Evolutionary conservation across 2,888 invertebrate genomes (phyloP), one percentile per base, ranked within the genome.

Genomic region (Itoplectis maculator): DNA sequence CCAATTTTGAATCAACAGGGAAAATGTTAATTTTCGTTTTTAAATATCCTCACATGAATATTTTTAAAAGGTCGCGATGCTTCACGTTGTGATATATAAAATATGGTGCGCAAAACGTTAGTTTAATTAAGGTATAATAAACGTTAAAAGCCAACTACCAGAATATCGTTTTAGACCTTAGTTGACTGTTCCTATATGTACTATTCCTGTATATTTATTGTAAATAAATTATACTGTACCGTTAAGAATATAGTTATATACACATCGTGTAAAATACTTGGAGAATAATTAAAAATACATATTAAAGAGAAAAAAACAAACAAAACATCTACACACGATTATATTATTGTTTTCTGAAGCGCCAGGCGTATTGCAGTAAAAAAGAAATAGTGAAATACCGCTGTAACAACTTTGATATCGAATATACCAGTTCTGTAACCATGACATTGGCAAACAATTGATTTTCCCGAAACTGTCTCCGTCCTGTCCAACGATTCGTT

Each of bases 151-250:
- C 76, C 72, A 82, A 82, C 74, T 79, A 75, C 45, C 59, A 66
- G 45, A 80, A 83, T 84, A 78, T 81, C 81, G 83, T 84, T 84
- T 86, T 88, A 87, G 87, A 82, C 84, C 81, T 84, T 90, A 90
- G 89, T 87, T 90, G 86, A 90, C 87, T 89, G 91, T 92, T 92
- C 90, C 90, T 92, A 88, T 87, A 85, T 89, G 86, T 88, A 85
- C 87, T 86, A 86, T 84, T 79, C 77, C 74, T 91, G 91, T 92
- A 92, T 89, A 92, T 91, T 90, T 88, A 83, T 86, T 92, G 92
- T 92, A 92, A 89, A 92, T 92, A 92, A 81, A 81, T 83, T 81
- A 84, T 89, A 87, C 85, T 84, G 85, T 88, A 89, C 86, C 83
- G 84, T 88, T 88, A 87, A 87, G 80, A 83, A 85, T 88, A 89